A percentile compares a stretch with the other conserved stretches of the same genome.
Conservation (phyloP, 2,797 vertebrate species). For the Cryptoprocta ferox region DNA sequence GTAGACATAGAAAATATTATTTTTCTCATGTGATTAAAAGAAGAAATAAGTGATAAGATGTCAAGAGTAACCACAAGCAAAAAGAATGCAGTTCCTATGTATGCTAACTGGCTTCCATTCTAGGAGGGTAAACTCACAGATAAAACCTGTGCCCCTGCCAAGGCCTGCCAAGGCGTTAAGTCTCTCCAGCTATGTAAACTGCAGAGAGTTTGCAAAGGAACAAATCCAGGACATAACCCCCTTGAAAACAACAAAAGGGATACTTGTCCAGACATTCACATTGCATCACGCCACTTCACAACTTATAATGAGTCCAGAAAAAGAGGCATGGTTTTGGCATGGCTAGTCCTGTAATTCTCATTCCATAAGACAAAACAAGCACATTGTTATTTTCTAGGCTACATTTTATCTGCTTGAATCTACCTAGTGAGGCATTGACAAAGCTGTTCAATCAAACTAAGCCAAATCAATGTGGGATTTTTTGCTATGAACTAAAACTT, state of each 20-base stretch:
- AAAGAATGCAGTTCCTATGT: neutral
- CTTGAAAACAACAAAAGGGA: conserved; percentile 13
- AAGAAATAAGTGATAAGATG: neutral
- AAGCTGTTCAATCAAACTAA: neutral
- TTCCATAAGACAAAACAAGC: neutral
- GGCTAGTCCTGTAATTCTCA: neutral
- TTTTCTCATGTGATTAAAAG: neutral
- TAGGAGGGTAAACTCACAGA: neutral
- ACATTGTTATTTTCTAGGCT: neutral
- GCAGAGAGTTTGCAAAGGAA: conserved; percentile 59
- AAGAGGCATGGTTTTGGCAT: neutral
- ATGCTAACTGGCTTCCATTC: neutral
- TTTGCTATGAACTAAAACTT: neutral
- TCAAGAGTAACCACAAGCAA: neutral
- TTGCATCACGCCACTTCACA: conserved; percentile 54
- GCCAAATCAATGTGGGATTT: neutral
- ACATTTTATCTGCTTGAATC: neutral
- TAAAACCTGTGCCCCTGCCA: conserved; percentile 32
- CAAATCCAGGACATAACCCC: conserved; percentile 46
- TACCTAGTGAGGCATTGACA: neutral
- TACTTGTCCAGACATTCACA: neutral
- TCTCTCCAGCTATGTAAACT: conserved; percentile 57
- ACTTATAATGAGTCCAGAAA: conserved; percentile 18
- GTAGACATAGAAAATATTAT: neutral
- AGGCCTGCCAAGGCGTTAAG: conserved; percentile 8